Conservation (phyloP, 2,797 vertebrate genomes). For the Thunnus albacares region DNA sequence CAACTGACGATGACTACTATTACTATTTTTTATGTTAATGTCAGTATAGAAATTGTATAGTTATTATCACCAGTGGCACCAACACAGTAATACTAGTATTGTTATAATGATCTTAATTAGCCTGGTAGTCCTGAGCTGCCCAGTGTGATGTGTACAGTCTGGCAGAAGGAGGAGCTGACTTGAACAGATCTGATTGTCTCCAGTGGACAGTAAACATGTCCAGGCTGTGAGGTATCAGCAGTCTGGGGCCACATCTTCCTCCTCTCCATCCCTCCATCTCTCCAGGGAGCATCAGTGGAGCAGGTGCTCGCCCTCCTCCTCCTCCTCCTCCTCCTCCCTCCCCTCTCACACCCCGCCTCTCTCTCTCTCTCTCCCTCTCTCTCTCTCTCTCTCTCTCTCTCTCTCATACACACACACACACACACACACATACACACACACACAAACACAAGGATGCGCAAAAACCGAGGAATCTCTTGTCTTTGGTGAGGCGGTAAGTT, state of each 20-base stretch:
- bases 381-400: conserved; percentile 31
- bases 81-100: not conserved
- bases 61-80: no score
- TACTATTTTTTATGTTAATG: not conserved
- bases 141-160: conserved; percentile 15
- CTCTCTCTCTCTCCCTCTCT: conserved; percentile 23
- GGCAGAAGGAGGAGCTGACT: conserved; percentile 59
- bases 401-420: not conserved
- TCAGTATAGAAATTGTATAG: not conserved
- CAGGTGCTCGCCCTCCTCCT: conserved; percentile 78
- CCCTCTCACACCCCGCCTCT: conserved; percentile 44
- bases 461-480: conserved; percentile 22
- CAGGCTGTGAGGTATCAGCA: conserved; percentile 74
- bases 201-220: conserved; percentile 80
- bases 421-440: not conserved
- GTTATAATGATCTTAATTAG: conserved; percentile 30
- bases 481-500: conserved; percentile 70
- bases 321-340: conserved; percentile 9
- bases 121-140: conserved; percentile 15
- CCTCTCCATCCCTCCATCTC: conserved; percentile 71
- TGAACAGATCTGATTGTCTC: conserved; percentile 68
- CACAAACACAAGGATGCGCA: conserved; percentile 46
- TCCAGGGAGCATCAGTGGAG: conserved; percentile 79
- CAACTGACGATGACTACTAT: not conserved
- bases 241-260: conserved; percentile 73